phyloP scores from a whole-genome alignment of 2,797 vertebrate genomes.

The Trichosurus vulpecula region DNA sequence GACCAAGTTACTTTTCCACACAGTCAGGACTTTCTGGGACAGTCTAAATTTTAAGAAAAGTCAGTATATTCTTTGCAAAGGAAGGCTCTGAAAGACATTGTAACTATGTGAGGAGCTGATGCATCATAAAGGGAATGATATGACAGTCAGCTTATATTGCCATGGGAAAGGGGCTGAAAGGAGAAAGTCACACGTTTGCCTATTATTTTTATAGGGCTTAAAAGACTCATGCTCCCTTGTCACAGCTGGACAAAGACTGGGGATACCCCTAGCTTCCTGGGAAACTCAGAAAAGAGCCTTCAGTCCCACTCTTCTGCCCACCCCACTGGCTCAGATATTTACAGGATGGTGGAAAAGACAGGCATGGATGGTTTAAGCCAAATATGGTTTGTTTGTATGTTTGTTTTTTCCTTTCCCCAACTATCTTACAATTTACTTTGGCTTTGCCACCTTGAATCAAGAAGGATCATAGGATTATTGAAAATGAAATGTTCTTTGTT shows the following conservation, averaged over 20 bases:
- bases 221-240: neutral
- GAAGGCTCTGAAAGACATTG: neutral
- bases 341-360: neutral
- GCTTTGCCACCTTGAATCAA: neutral
- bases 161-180: slow-evolving; percentile 16
- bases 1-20: neutral
- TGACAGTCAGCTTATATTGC: neutral
- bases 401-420: neutral
- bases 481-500: neutral
- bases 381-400: neutral
- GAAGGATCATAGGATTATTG: neutral
- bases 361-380: neutral
- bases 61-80: neutral
- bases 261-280: neutral
- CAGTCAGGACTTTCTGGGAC: neutral
- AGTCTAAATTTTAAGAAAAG: neutral
- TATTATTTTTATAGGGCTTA: neutral
- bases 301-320: neutral
- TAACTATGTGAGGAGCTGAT: neutral
- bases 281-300: neutral
- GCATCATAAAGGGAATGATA: slow-evolving; percentile 20
- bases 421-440: neutral
- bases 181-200: slow-evolving; percentile 6
- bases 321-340: neutral
- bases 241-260: neutral